A percentile compares a stretch with the other conserved stretches of the same genome.
Evolutionary conservation across 2,113 vertebrate genomes (phyloP).

Genomic region (Cettia cetti): DNA sequence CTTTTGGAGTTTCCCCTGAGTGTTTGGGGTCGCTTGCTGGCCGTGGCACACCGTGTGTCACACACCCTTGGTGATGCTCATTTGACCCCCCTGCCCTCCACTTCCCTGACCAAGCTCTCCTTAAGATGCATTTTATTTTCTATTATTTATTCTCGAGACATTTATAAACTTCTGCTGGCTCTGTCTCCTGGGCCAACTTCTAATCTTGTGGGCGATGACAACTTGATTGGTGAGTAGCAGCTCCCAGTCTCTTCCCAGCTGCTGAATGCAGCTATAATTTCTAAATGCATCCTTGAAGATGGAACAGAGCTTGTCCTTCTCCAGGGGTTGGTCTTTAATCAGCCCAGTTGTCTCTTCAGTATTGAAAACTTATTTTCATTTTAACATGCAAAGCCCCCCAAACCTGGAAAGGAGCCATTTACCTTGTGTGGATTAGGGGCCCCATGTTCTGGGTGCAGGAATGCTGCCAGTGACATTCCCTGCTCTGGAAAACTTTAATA

Average conservation of each 20-base stretch:
- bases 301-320: not conserved
- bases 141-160: not conserved
- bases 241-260: not conserved
- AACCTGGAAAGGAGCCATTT: not conserved
- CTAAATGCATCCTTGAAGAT: not conserved
- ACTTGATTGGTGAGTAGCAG: constrained; percentile 27
- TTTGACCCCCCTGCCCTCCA: too few species aligned
- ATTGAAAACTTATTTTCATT: not conserved
- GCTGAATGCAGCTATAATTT: not conserved
- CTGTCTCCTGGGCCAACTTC: not conserved
- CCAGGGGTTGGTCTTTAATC: not conserved
- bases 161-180: not conserved
- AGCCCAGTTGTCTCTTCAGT: not conserved
- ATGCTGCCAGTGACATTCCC: not conserved
- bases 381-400: not conserved
- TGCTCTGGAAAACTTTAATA: not conserved
- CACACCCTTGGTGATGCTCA: accelerated
- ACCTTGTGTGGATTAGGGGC: not conserved
- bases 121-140: not conserved
- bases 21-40: accelerated
- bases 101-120: not conserved
- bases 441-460: not conserved
- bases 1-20: accelerated
- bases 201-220: constrained; percentile 11
- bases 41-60: accelerated